phyloP scores from a whole-genome alignment of 2,113 vertebrate genomes.

The Bettongia penicillata region DNA sequence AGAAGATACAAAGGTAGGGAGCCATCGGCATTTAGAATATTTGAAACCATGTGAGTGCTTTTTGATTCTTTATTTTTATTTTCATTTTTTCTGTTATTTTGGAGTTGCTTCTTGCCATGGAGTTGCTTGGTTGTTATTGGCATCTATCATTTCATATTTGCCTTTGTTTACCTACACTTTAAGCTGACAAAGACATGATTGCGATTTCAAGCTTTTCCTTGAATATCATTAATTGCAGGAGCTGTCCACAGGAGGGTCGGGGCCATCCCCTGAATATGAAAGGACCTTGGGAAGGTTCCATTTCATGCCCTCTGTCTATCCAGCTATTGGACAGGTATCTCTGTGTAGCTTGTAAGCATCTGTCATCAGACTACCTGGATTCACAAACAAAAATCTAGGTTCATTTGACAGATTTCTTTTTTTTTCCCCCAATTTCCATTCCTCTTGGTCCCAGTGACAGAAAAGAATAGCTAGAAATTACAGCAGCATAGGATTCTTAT shows the following conservation, averaged over 20 bases:
- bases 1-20: too few relatives aligned
- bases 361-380: slow-evolving; percentile 1
- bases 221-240: neutral
- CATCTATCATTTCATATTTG: slow-evolving; percentile 24
- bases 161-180: slow-evolving; percentile 13
- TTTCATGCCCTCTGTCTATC: slow-evolving; percentile 1
- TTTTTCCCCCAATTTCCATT: slow-evolving; percentile 43
- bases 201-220: slow-evolving; percentile 42
- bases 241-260: neutral
- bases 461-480: neutral
- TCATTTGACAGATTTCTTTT: slow-evolving; percentile 28
- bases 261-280: neutral
- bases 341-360: slow-evolving; percentile 21
- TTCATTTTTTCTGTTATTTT: neutral
- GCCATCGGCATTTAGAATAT: too few relatives aligned
- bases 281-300: neutral
- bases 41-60: too few relatives aligned
- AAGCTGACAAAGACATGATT: slow-evolving; percentile 22
- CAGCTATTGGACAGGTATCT: slow-evolving; percentile 42
- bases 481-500: neutral
- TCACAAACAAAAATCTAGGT: slow-evolving; percentile 39
- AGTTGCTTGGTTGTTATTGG: slow-evolving; percentile 3
- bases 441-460: neutral
- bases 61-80: too few relatives aligned
- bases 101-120: neutral